phyloP scores from a whole-genome alignment of 2,113 vertebrate species.

The Cervus canadensis region DNA sequence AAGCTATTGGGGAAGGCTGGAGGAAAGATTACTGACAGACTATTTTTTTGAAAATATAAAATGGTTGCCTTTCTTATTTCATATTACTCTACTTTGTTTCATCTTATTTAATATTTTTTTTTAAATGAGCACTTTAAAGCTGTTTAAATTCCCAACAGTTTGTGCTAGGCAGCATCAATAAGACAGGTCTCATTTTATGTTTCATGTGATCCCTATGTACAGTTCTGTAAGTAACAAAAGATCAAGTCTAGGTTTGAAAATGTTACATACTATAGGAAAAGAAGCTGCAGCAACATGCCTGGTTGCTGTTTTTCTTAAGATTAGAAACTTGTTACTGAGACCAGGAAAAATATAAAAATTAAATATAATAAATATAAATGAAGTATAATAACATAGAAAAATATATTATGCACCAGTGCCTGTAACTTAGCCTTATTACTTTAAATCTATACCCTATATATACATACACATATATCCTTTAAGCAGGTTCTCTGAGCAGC shows the following conservation, averaged over 20 bases:
- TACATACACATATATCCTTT: neutral
- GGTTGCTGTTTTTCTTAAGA: neutral
- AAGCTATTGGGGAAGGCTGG: neutral
- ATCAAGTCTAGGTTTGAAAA: neutral
- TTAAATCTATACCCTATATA: neutral
- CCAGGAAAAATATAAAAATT: neutral
- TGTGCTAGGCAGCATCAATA: neutral
- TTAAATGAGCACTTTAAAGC: neutral
- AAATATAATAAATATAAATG: neutral
- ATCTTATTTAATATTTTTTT: neutral
- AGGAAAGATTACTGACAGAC: neutral
- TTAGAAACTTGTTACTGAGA: neutral
- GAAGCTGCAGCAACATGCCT: neutral
- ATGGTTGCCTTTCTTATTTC: neutral
- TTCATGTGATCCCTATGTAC: neutral
- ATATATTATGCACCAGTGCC: neutral
- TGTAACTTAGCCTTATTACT: neutral
- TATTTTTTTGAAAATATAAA: neutral
- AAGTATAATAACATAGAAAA: neutral
- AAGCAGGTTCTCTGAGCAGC: neutral
- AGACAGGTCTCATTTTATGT: neutral
- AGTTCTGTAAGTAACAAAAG: neutral
- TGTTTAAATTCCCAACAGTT: neutral
- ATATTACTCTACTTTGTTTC: neutral
- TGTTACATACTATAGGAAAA: neutral